phyloP scores from a whole-genome alignment of 2,797 vertebrate species.

The Anabas testudineus region DNA sequence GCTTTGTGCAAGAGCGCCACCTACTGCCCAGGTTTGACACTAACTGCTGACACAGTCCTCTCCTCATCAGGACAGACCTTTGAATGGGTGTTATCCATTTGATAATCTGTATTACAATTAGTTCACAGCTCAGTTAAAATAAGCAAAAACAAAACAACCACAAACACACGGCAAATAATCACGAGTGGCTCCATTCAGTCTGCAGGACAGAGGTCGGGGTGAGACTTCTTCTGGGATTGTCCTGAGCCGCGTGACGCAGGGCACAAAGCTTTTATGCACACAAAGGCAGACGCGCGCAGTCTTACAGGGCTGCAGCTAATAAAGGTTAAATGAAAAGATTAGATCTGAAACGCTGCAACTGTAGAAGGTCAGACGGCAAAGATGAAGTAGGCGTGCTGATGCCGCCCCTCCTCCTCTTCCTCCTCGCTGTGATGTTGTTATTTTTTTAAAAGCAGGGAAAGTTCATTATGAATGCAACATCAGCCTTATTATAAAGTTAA shows the following conservation, averaged over 20 bases:
- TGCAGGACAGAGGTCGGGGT: no score
- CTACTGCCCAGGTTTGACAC: no score
- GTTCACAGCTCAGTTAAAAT: no score
- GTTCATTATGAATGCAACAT: slow-evolving; percentile 63
- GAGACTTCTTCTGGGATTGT: no score
- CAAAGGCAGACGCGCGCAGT: not conserved
- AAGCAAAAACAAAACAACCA: no score
- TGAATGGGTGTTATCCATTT: no score
- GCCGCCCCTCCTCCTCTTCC: not conserved
- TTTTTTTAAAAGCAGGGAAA: slow-evolving; percentile 42
- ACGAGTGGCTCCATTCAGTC: no score
- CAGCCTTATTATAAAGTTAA: slow-evolving; percentile 63
- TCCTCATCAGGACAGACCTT: no score
- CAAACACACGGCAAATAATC: no score
- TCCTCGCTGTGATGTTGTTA: slow-evolving; percentile 15
- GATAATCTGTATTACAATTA: no score
- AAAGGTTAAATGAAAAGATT: slow-evolving; percentile 55
- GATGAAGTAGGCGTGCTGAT: slow-evolving; percentile 10
- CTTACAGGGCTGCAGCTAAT: slow-evolving; percentile 12
- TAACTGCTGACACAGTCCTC: no score
- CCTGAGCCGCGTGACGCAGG: not conserved
- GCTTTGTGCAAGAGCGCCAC: no score
- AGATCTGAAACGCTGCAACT: not conserved
- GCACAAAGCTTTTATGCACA: slow-evolving; percentile 4
- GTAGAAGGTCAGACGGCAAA: slow-evolving; percentile 30